Percentiles rank a stretch among this genome's conserved stretches.
Evolutionary conservation across 2,113 vertebrate genomes (phyloP).

Genomic region (Ramphastos sulfuratus): DNA sequence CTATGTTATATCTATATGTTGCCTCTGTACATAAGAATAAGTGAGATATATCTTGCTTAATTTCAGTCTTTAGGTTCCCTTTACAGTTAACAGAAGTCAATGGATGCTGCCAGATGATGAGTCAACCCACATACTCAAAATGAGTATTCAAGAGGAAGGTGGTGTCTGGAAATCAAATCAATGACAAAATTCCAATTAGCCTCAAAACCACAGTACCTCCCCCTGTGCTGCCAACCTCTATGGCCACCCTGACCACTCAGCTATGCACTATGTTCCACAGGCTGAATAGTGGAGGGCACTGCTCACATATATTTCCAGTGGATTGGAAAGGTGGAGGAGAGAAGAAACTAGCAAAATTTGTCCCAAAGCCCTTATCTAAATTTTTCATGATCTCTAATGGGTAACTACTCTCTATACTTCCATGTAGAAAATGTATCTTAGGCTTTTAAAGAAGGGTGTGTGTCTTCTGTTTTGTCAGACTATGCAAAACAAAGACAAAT

Average conservation of each 20-base stretch:
- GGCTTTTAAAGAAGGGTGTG: background rate
- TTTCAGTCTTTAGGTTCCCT: background rate
- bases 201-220: background rate
- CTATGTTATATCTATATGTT: background rate
- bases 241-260: rapidly evolving
- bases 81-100: background rate
- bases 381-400: background rate
- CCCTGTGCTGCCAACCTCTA: rapidly evolving
- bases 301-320: background rate
- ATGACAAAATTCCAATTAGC: background rate
- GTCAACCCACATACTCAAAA: background rate
- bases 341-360: background rate
- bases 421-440: background rate
- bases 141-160: background rate
- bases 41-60: background rate
- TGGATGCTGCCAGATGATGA: background rate
- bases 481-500: background rate
- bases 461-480: background rate
- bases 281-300: background rate
- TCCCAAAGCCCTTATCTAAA: background rate
- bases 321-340: background rate
- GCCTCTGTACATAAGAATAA: background rate
- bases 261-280: rapidly evolving
- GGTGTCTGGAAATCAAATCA: background rate
- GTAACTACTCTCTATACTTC: background rate